phyloP scores from a whole-genome alignment of 2,888 invertebrate species.

The Agrochola litura region DNA sequence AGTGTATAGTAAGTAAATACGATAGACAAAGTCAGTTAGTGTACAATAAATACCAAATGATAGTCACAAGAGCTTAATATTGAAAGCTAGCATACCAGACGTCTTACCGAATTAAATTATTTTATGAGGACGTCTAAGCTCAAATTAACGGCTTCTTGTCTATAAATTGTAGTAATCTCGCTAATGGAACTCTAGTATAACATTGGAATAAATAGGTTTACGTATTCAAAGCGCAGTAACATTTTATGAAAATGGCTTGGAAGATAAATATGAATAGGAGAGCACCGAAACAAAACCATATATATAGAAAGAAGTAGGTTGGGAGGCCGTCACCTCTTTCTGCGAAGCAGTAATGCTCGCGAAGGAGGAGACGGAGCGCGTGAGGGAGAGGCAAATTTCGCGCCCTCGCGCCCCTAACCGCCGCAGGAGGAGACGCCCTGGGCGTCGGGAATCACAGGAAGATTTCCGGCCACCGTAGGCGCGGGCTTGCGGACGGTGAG shows the following conservation, averaged over 20 bases:
- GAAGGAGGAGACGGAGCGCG: too few species aligned
- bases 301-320: too few species aligned
- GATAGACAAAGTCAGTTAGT: neutral
- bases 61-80: slow-evolving; percentile 3
- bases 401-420: too few species aligned
- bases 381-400: too few species aligned
- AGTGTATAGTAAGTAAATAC: neutral
- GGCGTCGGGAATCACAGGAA: too few species aligned
- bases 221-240: neutral
- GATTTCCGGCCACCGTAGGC: too few species aligned
- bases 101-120: slow-evolving; percentile 23
- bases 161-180: slow-evolving; percentile 40
- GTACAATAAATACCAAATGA: neutral
- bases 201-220: slow-evolving; percentile 12
- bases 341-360: too few species aligned
- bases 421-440: too few species aligned
- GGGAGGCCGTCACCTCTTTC: too few species aligned
- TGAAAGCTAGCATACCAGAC: slow-evolving; percentile 1
- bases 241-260: neutral
- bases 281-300: neutral
- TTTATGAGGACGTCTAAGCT: slow-evolving; percentile 24
- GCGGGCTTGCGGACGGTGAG: too few species aligned
- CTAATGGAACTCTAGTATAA: slow-evolving; percentile 22
- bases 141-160: slow-evolving; percentile 38
- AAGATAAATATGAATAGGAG: neutral